Conservation (phyloP, 2,888 invertebrate species). For the Carcina quercana region DNA sequence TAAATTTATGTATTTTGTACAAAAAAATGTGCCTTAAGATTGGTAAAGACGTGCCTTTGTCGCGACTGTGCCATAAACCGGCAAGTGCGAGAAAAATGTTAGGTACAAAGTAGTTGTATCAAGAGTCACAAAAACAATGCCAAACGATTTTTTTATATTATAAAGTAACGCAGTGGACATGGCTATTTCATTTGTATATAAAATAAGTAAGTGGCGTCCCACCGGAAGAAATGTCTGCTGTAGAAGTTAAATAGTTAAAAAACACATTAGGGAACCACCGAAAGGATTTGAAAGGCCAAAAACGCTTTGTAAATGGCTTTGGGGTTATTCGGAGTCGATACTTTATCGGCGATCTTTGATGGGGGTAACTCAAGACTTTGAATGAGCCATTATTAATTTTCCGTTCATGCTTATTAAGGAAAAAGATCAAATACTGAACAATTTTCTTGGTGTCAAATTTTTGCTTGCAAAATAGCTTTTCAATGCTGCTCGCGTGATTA, state of each 20-base stretch:
- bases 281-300: conserved; percentile 62
- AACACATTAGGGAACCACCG: conserved; percentile 46
- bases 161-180: conserved; percentile 29
- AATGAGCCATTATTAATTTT: no score
- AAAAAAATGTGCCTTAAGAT: conserved; percentile 48
- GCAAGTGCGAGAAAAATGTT: conserved; percentile 32
- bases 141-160: conserved; percentile 50
- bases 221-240: conserved; percentile 53
- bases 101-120: conserved; percentile 62
- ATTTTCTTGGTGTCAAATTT: no score
- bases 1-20: conserved; percentile 22
- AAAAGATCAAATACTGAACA: no score
- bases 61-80: conserved; percentile 47
- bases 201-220: conserved; percentile 61
- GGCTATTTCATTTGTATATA: conserved; percentile 51
- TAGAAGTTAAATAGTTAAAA: conserved; percentile 30
- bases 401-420: no score
- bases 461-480: no score
- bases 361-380: no score
- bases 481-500: no score
- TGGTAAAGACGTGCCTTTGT: conserved; percentile 58
- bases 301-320: conserved; percentile 59
- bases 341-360: no score
- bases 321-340: conserved; percentile 10
- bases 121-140: conserved; percentile 70